Percentiles rank a stretch among this genome's conserved stretches.
Conservation (phyloP, 1,140 invertebrate species). For the silkworm (Bombyx mori) region ASM3026992v2 NC_085117.1:14100001-14100500, state of each 20-base stretch:
- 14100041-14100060: too few species aligned
- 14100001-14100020: too few species aligned
- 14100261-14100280: slow-evolving; percentile 73
- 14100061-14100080: too few species aligned
- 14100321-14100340: slow-evolving; percentile 35
- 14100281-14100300: slow-evolving; percentile 73
- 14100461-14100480: too few species aligned
- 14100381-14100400: too few species aligned
- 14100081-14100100: neutral
- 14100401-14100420: too few species aligned
- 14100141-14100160: neutral
- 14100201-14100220: slow-evolving; percentile 29
- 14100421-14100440: too few species aligned
- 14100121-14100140: neutral
- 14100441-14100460: too few species aligned
- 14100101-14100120: too few species aligned
- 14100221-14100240: slow-evolving; percentile 44
- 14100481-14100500: too few species aligned
- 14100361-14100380: too few species aligned
- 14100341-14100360: neutral
- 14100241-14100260: slow-evolving; percentile 72
- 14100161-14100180: neutral
- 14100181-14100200: slow-evolving; percentile 1
- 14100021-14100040: too few species aligned
- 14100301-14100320: slow-evolving; percentile 67